A percentile compares a stretch with the other conserved stretches of the same genome.
Evolutionary conservation across 2,113 vertebrate genomes (phyloP).

Genomic region (Herpetotheres cachinnans): DNA sequence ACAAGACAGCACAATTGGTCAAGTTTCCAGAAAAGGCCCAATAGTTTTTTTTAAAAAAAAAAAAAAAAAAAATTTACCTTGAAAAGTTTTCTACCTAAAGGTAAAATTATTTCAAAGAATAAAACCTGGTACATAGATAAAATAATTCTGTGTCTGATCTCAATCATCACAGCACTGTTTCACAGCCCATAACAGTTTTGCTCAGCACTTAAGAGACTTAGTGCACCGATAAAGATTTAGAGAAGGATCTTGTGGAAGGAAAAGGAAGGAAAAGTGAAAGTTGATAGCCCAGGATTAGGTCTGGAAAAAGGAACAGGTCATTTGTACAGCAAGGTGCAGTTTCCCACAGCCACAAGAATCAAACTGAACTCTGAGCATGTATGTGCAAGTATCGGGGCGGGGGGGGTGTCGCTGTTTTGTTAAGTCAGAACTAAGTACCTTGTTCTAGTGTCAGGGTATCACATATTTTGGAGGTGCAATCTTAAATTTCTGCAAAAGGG

Average conservation of each 20-base stretch:
- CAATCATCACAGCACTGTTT: neutral
- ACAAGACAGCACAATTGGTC: neutral
- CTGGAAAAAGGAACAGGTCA: neutral
- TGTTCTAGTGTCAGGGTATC: neutral
- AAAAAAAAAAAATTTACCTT: neutral
- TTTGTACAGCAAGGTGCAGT: neutral
- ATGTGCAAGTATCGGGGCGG: fast-evolving
- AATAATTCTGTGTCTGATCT: neutral
- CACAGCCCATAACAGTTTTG: neutral
- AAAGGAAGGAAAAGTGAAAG: neutral
- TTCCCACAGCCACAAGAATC: neutral
- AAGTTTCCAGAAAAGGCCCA: neutral
- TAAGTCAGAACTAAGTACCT: neutral
- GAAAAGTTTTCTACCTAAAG: neutral
- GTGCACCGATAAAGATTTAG: neutral
- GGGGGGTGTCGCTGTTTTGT: neutral
- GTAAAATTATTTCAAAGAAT: neutral
- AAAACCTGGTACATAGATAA: neutral
- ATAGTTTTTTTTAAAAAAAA: neutral
- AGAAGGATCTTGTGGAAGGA: neutral
- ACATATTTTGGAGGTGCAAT: neutral
- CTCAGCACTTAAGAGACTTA: neutral
- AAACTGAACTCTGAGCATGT: fast-evolving
- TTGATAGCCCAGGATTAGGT: neutral
- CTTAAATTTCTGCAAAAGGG: neutral